Evolutionary conservation across 2,797 vertebrate species (phyloP).

Genomic region (Aphelocoma californica): DNA sequence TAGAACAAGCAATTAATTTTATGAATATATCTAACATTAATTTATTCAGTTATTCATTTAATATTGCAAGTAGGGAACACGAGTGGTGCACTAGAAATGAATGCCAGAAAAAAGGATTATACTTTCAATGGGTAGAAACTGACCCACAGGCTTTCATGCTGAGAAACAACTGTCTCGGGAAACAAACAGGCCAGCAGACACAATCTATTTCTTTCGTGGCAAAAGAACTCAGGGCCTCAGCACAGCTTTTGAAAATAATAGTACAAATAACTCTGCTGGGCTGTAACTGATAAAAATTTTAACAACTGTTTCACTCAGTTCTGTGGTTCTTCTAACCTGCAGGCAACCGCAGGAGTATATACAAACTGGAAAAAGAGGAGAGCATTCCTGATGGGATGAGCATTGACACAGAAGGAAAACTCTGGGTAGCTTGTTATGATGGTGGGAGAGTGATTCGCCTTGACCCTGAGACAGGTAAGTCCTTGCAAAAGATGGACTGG

Average conservation of each 20-base stretch:
- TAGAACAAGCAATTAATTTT: not conserved
- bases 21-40: not conserved
- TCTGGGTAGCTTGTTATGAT: slow-evolving; percentile 91
- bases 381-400: slow-evolving; percentile 92
- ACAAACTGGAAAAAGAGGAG: slow-evolving; percentile 84
- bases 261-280: not conserved
- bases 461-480: slow-evolving; percentile 87
- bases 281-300: not conserved
- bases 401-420: slow-evolving; percentile 83
- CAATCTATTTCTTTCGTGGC: not conserved
- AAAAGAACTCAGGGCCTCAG: not conserved
- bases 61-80: not conserved
- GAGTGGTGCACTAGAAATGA: not conserved
- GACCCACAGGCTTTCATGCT: not conserved
- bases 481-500: not conserved
- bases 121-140: not conserved
- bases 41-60: not conserved
- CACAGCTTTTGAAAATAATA: not conserved
- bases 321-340: not conserved
- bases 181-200: not conserved
- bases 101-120: not conserved
- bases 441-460: slow-evolving; percentile 88
- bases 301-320: not conserved
- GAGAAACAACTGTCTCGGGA: not conserved
- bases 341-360: slow-evolving; percentile 88